Evolutionary conservation across 2,113 vertebrate genomes (phyloP).

Genomic region (Machaerirhynchus nigripectus): DNA sequence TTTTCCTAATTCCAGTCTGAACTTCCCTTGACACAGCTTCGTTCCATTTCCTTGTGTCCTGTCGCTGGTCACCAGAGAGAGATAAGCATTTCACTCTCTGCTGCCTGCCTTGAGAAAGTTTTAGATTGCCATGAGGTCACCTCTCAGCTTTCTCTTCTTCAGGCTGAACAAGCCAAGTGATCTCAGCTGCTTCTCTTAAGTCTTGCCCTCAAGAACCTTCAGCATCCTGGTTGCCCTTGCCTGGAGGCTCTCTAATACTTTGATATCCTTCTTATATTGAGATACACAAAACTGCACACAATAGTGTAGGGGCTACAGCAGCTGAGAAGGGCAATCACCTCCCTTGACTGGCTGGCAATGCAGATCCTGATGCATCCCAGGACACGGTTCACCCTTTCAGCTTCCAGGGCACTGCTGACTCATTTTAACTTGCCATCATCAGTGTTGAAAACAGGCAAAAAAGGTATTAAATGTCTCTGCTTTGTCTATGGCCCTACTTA

Average conservation of each 20-base stretch:
- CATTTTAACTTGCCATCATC: background rate
- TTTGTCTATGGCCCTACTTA: background rate
- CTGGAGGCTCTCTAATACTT: background rate
- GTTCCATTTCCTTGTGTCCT: background rate
- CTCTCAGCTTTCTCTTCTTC: background rate
- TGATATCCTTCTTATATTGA: background rate
- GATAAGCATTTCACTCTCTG: background rate
- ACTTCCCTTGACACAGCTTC: background rate
- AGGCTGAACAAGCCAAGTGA: background rate
- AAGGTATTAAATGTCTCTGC: rapidly evolving
- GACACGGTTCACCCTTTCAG: rapidly evolving
- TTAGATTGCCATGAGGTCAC: background rate
- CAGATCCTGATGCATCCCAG: background rate
- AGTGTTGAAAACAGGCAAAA: background rate
- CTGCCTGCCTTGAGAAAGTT: background rate
- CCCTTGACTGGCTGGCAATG: too few species aligned
- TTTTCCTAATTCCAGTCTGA: background rate
- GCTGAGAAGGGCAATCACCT: background rate
- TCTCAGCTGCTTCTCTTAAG: background rate
- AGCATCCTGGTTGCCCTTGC: rapidly evolving
- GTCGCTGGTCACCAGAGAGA: rapidly evolving
- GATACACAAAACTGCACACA: background rate
- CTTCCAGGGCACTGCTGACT: background rate
- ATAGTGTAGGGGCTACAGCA: background rate
- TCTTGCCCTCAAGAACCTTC: background rate